These are phyloP conservation scores for Rutilus rutilus DNA, from an alignment of 2,113 vertebrate genomes.

Conservation along the genomic window DNA sequence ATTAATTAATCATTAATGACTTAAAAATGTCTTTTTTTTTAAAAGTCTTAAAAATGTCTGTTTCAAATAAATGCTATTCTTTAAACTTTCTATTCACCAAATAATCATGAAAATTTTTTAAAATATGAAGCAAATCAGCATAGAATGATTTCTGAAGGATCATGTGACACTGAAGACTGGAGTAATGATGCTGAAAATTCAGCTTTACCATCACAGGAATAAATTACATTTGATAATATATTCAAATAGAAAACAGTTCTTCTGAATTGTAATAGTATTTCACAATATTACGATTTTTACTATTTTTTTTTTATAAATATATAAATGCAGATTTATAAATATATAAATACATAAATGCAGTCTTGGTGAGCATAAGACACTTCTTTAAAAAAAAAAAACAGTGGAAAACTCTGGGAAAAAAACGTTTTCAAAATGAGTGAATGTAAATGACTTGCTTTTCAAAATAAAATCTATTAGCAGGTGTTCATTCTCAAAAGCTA, in stretches of 20 bases:
- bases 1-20: no score
- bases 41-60: neutral
- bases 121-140: neutral
- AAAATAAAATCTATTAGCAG: neutral
- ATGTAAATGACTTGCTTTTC: neutral
- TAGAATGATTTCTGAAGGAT: neutral
- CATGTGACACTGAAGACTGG: neutral
- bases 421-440: neutral
- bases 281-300: neutral
- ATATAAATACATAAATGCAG: neutral
- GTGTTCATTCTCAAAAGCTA: neutral
- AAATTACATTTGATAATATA: neutral
- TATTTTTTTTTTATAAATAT: neutral
- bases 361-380: neutral
- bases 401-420: neutral
- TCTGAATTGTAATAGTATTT: neutral
- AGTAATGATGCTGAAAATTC: neutral
- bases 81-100: neutral
- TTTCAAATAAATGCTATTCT: neutral
- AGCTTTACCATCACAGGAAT: neutral
- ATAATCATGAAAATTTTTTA: neutral
- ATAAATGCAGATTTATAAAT: no score
- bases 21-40: neutral
- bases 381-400: no score
- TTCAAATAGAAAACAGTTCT: neutral